Conservation (phyloP, 2,888 invertebrate species). For the Augochlorella aurata region DNA sequence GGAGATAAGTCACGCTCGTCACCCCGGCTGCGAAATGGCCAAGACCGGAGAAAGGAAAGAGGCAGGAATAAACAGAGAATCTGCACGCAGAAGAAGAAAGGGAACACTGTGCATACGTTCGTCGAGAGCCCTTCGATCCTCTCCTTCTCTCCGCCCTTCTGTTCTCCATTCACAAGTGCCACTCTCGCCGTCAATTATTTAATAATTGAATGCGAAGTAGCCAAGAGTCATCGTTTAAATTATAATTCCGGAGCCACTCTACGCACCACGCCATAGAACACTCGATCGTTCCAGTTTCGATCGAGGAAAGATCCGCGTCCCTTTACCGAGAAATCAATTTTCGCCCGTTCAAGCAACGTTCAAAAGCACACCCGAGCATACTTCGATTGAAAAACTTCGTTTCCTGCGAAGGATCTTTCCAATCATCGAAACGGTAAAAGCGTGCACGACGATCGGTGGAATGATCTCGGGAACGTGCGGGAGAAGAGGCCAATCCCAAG, state of each 20-base stretch:
- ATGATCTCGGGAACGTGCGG: constrained; percentile 46
- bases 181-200: constrained; percentile 77
- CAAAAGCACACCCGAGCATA: neutral
- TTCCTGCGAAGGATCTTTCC: constrained; percentile 31
- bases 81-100: constrained; percentile 25
- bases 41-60: constrained; percentile 37
- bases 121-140: constrained; percentile 49
- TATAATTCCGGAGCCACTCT: constrained; percentile 75
- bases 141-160: constrained; percentile 1
- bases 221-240: constrained; percentile 81
- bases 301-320: neutral
- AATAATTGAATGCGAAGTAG: constrained; percentile 80
- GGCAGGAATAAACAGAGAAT: constrained; percentile 40
- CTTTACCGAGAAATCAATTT: neutral
- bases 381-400: constrained; percentile 38
- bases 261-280: constrained; percentile 42
- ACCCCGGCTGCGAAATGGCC: constrained; percentile 76
- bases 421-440: constrained; percentile 32
- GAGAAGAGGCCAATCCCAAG: constrained; percentile 39
- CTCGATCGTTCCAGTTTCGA: neutral
- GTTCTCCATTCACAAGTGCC: constrained; percentile 37
- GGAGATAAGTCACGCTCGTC: constrained; percentile 81
- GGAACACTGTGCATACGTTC: neutral
- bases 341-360: constrained; percentile 15
- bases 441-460: constrained; percentile 28